Evolutionary conservation across 2,888 invertebrate species (phyloP).

Genomic region (Athripsodes cinereus): DNA sequence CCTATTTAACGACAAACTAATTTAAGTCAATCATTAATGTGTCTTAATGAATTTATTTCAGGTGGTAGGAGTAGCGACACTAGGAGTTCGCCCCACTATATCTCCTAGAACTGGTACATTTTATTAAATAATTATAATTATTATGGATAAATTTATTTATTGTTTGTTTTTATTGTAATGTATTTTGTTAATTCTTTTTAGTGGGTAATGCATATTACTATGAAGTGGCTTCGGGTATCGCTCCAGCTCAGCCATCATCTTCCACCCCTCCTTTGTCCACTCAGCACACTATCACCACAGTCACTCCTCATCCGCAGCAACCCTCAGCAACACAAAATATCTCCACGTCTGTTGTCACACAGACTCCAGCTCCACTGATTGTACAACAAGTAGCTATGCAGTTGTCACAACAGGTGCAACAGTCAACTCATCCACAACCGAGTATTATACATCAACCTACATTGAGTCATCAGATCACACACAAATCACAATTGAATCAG

Average conservation of each 20-base stretch:
- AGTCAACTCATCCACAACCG: not conserved
- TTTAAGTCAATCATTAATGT: not conserved
- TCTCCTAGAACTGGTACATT: conserved; percentile 17
- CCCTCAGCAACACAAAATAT: not conserved
- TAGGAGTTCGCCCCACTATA: conserved; percentile 27
- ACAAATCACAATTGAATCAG: not conserved
- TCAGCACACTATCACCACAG: conserved; percentile 25
- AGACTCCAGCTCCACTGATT: conserved; percentile 26
- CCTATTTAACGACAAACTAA: not conserved
- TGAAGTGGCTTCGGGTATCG: conserved; percentile 22
- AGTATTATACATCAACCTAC: not conserved
- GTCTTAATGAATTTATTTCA: conserved; percentile 24
- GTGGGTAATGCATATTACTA: conserved; percentile 21
- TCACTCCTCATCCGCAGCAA: conserved; percentile 17
- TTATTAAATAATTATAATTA: too few relatives aligned
- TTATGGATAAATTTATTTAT: not conserved
- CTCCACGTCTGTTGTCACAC: conserved; percentile 17
- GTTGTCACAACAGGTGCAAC: conserved; percentile 4
- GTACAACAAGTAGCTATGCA: not conserved
- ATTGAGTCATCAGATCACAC: not conserved
- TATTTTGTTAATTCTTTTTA: conserved; percentile 5
- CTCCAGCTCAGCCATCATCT: conserved; percentile 19
- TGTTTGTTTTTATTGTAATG: not conserved
- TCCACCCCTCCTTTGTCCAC: conserved; percentile 1
- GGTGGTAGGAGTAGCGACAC: conserved; percentile 42